A percentile compares a stretch with the other conserved stretches of the same genome.
phyloP scores from a whole-genome alignment of 2,888 invertebrate species.

The Apodemia mormo region DNA sequence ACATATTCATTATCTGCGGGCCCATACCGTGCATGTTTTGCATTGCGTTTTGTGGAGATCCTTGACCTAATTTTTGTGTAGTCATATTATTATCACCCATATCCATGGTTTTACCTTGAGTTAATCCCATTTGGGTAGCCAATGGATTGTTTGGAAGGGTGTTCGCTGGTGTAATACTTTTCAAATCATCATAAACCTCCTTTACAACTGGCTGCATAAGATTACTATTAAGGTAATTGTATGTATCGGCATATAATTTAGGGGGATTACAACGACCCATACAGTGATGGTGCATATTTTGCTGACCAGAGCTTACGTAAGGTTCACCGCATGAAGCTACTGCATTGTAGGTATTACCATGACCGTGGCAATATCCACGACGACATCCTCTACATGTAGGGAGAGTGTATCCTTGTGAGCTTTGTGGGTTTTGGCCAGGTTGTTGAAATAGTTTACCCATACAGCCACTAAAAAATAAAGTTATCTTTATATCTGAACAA shows the following conservation, averaged over 20 bases:
- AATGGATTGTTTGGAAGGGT: constrained; percentile 59
- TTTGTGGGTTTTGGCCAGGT: constrained; percentile 36
- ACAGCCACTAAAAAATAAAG: constrained; percentile 61
- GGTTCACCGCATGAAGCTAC: constrained; percentile 48
- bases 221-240: constrained; percentile 61
- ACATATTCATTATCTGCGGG: constrained; percentile 61
- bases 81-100: constrained; percentile 26
- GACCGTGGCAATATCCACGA: constrained; percentile 49
- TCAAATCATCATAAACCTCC: constrained; percentile 70
- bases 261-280: constrained; percentile 60
- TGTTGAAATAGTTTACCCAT: constrained; percentile 70
- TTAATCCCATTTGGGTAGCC: constrained; percentile 54
- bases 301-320: constrained; percentile 34
- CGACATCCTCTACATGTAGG: constrained; percentile 48
- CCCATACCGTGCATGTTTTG: constrained; percentile 55
- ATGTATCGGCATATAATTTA: constrained; percentile 64
- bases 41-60: constrained; percentile 26
- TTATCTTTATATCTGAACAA: not conserved
- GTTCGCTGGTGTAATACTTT: constrained; percentile 58
- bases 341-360: constrained; percentile 42
- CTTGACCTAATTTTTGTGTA: constrained; percentile 23
- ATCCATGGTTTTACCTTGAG: constrained; percentile 26
- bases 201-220: constrained; percentile 67
- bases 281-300: constrained; percentile 36
- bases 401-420: constrained; percentile 34